A percentile compares a stretch with the other conserved stretches of the same genome.
Conservation (phyloP, 2,888 invertebrate genomes). For the Morinoia aosen region DNA sequence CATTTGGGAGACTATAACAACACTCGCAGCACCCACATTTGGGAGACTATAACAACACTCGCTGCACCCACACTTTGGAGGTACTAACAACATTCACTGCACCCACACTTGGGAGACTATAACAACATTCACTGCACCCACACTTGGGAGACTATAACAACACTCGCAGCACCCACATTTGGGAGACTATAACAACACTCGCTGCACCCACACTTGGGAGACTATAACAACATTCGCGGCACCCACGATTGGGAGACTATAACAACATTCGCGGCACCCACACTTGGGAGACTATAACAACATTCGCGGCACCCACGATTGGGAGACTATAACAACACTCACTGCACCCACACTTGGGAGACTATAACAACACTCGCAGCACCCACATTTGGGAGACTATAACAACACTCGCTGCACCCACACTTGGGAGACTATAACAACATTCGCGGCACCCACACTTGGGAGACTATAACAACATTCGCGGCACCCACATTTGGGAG, state of each 20-base stretch:
- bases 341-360: too few species aligned
- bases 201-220: neutral
- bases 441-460: neutral
- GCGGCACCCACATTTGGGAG: neutral
- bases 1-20: neutral
- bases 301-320: neutral
- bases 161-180: neutral
- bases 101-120: too few species aligned
- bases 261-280: neutral
- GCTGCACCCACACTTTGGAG: neutral
- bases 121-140: slow-evolving; percentile 45
- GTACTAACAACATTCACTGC: neutral
- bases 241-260: neutral
- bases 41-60: neutral
- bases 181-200: neutral
- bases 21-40: neutral
- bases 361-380: neutral
- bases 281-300: neutral
- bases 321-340: neutral
- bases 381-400: slow-evolving; percentile 57
- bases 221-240: neutral
- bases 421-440: neutral
- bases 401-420: neutral
- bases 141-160: slow-evolving; percentile 37
- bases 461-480: neutral